phyloP scores from a whole-genome alignment of 2,888 invertebrate species.

The Eupithecia dodoneata region DNA sequence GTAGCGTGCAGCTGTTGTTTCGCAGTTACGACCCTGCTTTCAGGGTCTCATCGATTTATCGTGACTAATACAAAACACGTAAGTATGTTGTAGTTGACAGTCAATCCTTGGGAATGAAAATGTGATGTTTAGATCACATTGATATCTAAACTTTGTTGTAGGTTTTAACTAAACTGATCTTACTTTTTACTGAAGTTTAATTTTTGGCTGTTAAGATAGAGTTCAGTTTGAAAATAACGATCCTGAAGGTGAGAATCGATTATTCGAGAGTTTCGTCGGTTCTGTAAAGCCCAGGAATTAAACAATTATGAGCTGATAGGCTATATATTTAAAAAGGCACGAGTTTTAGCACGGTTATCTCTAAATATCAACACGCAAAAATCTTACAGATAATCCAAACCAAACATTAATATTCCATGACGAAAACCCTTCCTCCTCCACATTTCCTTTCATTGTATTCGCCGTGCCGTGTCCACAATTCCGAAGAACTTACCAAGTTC shows the following conservation, averaged over 20 bases:
- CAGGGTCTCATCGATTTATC: constrained; percentile 21
- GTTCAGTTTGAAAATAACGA: not conserved
- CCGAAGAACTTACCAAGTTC: constrained; percentile 26
- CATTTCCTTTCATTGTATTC: not conserved
- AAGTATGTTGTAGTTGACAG: not conserved
- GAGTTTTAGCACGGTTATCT: not conserved
- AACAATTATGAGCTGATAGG: not conserved
- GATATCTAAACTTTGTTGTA: too few relatives aligned
- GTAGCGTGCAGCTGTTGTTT: constrained; percentile 30
- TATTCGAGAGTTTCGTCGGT: not conserved
- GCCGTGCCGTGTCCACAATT: constrained; percentile 17
- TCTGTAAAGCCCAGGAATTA: not conserved
- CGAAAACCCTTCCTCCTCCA: not conserved
- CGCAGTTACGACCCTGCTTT: constrained; percentile 22
- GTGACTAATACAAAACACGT: constrained; percentile 6
- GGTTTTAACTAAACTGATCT: not conserved
- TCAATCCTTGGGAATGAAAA: not conserved
- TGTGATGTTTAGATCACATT: too few relatives aligned
- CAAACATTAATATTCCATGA: constrained; percentile 1
- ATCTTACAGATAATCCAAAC: not conserved
- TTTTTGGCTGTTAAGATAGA: too few relatives aligned
- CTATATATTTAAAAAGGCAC: not conserved
- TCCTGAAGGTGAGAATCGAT: not conserved
- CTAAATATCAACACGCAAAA: not conserved
- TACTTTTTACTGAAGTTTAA: not conserved